Conservation (phyloP, 2,113 vertebrate species). For the Paralichthys olivaceus region DNA sequence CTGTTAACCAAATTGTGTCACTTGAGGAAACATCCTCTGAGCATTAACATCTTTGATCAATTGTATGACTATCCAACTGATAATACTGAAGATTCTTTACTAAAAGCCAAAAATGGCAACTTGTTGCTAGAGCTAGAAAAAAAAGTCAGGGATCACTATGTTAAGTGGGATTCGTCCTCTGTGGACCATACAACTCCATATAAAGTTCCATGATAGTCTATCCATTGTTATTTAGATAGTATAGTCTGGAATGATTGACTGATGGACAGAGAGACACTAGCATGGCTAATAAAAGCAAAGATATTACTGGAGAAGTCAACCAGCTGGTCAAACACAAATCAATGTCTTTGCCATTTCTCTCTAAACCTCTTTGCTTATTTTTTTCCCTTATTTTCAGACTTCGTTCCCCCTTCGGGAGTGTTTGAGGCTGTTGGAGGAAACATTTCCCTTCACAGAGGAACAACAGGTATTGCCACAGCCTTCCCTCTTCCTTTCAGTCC, state of each 20-base stretch:
- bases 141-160: too few species aligned
- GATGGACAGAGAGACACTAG: neutral
- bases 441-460: conserved; percentile 84
- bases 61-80: too few species aligned
- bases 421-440: conserved; percentile 89
- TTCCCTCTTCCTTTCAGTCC: neutral
- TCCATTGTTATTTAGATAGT: neutral
- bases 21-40: too few species aligned
- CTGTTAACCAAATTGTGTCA: too few species aligned
- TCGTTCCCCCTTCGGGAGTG: conserved; percentile 89
- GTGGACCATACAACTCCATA: neutral
- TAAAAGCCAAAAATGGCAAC: too few species aligned
- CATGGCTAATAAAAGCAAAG: neutral
- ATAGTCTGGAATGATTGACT: neutral
- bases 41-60: too few species aligned
- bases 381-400: conserved; percentile 69
- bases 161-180: too few species aligned
- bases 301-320: neutral
- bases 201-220: neutral
- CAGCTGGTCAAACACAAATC: too few species aligned
- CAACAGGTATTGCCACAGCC: conserved; percentile 79
- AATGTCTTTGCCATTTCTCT: neutral
- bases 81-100: too few species aligned
- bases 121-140: too few species aligned
- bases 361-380: neutral